These are phyloP conservation scores for Neocrepidodera transversa DNA, from an alignment of 2,888 invertebrate species.

Conservation along the genomic window DNA sequence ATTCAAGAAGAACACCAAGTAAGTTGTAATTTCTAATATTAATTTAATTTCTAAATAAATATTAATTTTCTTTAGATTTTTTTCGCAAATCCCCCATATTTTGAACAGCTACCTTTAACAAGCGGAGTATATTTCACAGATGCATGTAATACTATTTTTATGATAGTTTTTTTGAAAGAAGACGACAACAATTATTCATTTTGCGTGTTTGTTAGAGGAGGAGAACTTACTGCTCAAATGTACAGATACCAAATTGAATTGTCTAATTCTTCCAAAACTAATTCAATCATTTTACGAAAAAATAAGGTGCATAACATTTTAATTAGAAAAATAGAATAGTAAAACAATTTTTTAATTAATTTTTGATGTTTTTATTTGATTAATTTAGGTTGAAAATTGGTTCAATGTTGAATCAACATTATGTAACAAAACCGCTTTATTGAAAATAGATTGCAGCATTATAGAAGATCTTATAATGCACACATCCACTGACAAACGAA, in stretches of 20 bases:
- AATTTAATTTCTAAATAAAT: background rate
- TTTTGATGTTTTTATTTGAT: no score
- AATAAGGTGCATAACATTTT: conserved; percentile 26
- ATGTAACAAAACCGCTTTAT: background rate
- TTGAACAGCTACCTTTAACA: conserved; percentile 1
- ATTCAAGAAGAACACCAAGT: background rate
- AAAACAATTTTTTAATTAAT: background rate
- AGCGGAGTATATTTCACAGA: conserved; percentile 4
- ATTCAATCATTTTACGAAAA: conserved; percentile 42
- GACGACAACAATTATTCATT: conserved; percentile 1
- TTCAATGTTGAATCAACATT: background rate
- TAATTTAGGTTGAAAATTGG: background rate
- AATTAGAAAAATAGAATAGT: background rate
- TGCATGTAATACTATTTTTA: conserved; percentile 2
- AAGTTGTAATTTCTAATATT: background rate
- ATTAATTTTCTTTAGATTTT: conserved; percentile 1
- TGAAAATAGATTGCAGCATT: background rate
- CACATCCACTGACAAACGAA: background rate
- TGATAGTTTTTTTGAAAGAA: conserved; percentile 5
- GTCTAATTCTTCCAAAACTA: conserved; percentile 34
- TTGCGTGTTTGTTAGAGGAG: conserved; percentile 7
- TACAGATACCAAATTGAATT: conserved; percentile 42
- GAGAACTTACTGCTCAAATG: conserved; percentile 7
- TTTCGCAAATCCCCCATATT: conserved; percentile 7
- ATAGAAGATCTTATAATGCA: background rate